A percentile compares a stretch with the other conserved stretches of the same genome.
phyloP scores from a whole-genome alignment of 2,113 vertebrate species.

The Pelodiscus sinensis region DNA sequence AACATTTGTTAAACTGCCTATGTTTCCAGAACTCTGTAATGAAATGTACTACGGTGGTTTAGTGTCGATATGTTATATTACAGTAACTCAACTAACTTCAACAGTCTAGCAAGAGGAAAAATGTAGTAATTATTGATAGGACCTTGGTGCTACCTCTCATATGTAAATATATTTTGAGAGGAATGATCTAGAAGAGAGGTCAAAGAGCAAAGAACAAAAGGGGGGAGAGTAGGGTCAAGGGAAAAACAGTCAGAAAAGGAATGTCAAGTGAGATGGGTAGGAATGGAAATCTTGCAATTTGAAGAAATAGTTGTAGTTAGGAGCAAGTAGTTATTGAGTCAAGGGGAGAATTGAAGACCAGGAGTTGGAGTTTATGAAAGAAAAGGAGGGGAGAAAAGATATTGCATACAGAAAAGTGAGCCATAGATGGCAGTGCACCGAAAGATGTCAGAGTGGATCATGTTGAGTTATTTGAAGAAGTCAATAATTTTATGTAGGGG shows the following conservation, averaged over 20 bases:
- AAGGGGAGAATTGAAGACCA: background rate
- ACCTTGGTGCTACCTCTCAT: background rate
- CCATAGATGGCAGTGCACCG: background rate
- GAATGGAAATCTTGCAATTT: background rate
- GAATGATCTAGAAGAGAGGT: background rate
- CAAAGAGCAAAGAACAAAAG: background rate
- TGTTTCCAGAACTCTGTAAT: background rate
- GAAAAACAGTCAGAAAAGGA: background rate
- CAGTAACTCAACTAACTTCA: background rate
- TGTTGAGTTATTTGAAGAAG: background rate
- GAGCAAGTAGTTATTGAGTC: background rate
- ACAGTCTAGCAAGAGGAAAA: background rate
- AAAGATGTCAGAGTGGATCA: background rate
- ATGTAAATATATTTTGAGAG: conserved; percentile 25
- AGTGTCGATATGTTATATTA: background rate
- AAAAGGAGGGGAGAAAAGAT: background rate
- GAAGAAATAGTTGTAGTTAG: background rate
- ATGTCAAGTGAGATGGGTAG: background rate
- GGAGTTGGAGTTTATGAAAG: background rate
- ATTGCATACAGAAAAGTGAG: background rate
- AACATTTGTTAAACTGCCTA: background rate
- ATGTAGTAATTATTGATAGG: background rate
- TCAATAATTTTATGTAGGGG: background rate
- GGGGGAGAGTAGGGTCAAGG: conserved; percentile 3
- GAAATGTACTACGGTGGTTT: background rate